Base-by-base conservation (phyloP, 92 coral and sea anemone species). In the Porites cylindrica region DNA sequence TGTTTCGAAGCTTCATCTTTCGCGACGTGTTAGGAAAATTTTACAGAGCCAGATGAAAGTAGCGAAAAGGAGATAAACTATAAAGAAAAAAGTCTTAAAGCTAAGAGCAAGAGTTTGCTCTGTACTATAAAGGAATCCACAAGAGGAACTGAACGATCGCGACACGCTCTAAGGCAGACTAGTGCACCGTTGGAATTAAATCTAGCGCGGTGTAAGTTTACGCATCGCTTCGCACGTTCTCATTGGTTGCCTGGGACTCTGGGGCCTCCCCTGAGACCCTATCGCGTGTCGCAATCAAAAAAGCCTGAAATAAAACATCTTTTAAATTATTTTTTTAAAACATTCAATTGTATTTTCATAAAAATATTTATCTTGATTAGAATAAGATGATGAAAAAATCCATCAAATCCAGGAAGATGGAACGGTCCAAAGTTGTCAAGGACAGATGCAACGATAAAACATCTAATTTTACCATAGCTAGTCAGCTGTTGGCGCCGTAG, bases 181-280 rank as follows among this genome's bases (percentile, higher is more conserved):
- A 70, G 3, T 38, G n/a, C 86, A 82, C 92, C 90, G 94, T 91
- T 91, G 79, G 76, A 76, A 77, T 77, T 76, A 76, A 80, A 92
- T 72, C 74, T 90, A 83, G 91, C 89, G 92, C 83, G 92, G 79
- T 76, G 92, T 76, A 79, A 82, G 10, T 88, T 82, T 75, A 85
- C 82, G 75, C 67, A 7, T 24, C 20, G 60, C 50, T 58, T 67
- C 66, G 80, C 88, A 76, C 54, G 7, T 12, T 66, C 79, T 93
- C 93, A 93, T 95, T 95, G 98, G 98, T 72, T 93, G 91, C 71
- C 58, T 66, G 51, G 72, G 76, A 93, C 91, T 88, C 90, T 70
- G 93, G 98, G 98, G 94, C 98, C 91, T 95, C 98, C 98, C 85
- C 96, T 91, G 96, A 93, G 94, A 82, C 74, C 87, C 71, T 18